A percentile compares a stretch with the other conserved stretches of the same genome.
These are phyloP conservation scores for Copsychus sechellarum DNA, from an alignment of 2,113 vertebrate species.

Conservation along the genomic window DNA sequence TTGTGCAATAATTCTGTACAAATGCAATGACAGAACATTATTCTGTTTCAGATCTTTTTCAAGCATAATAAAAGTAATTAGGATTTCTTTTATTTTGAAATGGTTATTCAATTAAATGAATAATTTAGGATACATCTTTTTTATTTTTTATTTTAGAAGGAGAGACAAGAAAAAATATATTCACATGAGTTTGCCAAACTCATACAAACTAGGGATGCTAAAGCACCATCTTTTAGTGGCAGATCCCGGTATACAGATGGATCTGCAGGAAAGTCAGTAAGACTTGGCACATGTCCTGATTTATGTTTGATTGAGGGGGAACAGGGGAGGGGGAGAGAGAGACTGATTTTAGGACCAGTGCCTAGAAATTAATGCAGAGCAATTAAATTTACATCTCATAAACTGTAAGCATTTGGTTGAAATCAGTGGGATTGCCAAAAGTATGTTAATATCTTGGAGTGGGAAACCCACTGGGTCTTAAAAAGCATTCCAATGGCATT, in stretches of 20 bases:
- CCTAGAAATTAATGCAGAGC: slow-evolving; percentile 69
- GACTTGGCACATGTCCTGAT: slow-evolving; percentile 55
- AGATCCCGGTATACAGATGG: slow-evolving; percentile 58
- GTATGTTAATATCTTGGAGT: slow-evolving; percentile 37
- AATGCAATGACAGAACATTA: background rate
- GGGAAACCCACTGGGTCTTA: slow-evolving; percentile 26
- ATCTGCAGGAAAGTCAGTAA: slow-evolving; percentile 47
- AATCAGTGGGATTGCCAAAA: slow-evolving; percentile 51
- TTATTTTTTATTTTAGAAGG: background rate
- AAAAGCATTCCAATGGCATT: slow-evolving; percentile 24
- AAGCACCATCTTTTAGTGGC: slow-evolving; percentile 53
- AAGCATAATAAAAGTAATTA: background rate
- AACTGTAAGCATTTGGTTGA: slow-evolving; percentile 63
- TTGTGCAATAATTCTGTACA: background rate
- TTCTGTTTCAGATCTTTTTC: background rate
- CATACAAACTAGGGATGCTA: background rate
- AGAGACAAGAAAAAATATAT: background rate
- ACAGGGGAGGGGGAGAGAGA: slow-evolving; percentile 25
- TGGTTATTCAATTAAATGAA: background rate
- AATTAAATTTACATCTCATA: slow-evolving; percentile 69
- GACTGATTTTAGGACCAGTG: slow-evolving; percentile 63
- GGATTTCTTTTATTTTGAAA: background rate
- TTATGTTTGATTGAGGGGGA: slow-evolving; percentile 62
- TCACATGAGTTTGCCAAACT: slow-evolving; percentile 21
- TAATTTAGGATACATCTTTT: background rate